Evolutionary conservation across 2,113 vertebrate genomes (phyloP).

Genomic region (Seriola dumerili): DNA sequence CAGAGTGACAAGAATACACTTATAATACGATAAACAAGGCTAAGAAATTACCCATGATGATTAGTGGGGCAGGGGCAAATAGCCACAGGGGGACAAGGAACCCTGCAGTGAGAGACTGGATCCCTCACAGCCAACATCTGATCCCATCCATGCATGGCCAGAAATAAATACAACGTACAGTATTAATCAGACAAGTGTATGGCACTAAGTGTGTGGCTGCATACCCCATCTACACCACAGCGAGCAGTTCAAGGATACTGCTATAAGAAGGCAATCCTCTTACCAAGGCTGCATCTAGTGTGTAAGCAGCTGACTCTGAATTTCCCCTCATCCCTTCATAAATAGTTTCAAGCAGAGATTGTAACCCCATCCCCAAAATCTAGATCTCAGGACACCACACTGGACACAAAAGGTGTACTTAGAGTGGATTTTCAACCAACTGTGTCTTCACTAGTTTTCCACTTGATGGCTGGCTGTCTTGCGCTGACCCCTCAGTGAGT

Average conservation of each 20-base stretch:
- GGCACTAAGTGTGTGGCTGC: constrained; percentile 30
- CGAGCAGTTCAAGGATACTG: constrained; percentile 43
- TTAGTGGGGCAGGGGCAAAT: not conserved
- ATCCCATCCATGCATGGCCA: constrained; percentile 46
- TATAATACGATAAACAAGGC: constrained; percentile 5
- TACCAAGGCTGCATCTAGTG: constrained; percentile 44
- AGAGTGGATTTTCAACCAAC: constrained; percentile 43
- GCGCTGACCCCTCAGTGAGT: constrained; percentile 63
- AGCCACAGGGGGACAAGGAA: constrained; percentile 14
- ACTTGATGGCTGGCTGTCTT: constrained; percentile 33
- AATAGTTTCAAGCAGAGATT: constrained; percentile 22
- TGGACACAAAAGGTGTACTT: not conserved
- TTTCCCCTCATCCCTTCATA: constrained; percentile 28
- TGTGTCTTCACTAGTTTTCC: constrained; percentile 30
- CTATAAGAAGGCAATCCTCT: constrained; percentile 71
- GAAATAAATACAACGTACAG: constrained; percentile 56
- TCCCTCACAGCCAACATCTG: constrained; percentile 49
- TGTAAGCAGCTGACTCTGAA: constrained; percentile 29
- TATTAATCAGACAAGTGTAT: constrained; percentile 53
- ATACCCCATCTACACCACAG: constrained; percentile 34
- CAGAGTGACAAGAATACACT: not conserved
- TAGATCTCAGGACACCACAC: constrained; percentile 2
- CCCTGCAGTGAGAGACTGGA: constrained; percentile 44
- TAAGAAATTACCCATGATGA: constrained; percentile 29
- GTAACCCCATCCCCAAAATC: constrained; percentile 3